A percentile compares a stretch with the other conserved stretches of the same genome.
Evolutionary conservation across 1,140 invertebrate species (phyloP).

Genomic region (Spodoptera litura): DNA sequence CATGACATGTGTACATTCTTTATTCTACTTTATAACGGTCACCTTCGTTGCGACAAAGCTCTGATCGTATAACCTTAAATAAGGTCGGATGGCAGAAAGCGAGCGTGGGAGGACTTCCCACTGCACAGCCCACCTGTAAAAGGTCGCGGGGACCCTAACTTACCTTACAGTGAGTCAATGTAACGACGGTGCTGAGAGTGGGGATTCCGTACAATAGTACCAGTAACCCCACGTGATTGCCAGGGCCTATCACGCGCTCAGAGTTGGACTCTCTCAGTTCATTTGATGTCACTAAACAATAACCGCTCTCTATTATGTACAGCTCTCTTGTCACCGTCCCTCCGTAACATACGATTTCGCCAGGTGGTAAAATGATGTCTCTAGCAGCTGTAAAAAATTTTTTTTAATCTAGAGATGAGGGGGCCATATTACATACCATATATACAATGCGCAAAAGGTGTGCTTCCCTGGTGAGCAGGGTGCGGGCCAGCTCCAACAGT

Average conservation of each 20-base stretch:
- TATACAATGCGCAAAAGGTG: no score
- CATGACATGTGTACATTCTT: neutral
- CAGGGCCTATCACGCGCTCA: slow-evolving; percentile 74
- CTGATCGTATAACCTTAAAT: slow-evolving; percentile 13
- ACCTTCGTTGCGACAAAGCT: slow-evolving; percentile 14
- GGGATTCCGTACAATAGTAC: slow-evolving; percentile 79
- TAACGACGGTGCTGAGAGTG: slow-evolving; percentile 76
- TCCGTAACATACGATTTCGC: slow-evolving; percentile 81
- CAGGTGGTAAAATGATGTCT: slow-evolving; percentile 81
- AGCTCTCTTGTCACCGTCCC: slow-evolving; percentile 78
- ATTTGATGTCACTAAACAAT: slow-evolving; percentile 75
- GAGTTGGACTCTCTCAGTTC: slow-evolving; percentile 65
- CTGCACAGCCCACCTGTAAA: slow-evolving; percentile 18
- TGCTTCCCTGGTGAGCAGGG: no score
- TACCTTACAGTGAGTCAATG: slow-evolving; percentile 83
- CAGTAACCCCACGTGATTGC: slow-evolving; percentile 77
- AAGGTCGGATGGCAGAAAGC: slow-evolving; percentile 32
- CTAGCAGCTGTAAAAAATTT: slow-evolving; percentile 62
- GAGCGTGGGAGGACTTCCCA: slow-evolving; percentile 23
- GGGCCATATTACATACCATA: no score
- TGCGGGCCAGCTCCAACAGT: no score
- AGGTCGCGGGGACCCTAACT: slow-evolving; percentile 11
- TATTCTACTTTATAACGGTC: slow-evolving; percentile 1
- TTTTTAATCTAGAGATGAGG: no score
- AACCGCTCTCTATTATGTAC: slow-evolving; percentile 82